Evolutionary conservation across 2,888 invertebrate species (phyloP), one percentile per base, ranked within the genome.

Genomic region (Melolontha melolontha): DNA sequence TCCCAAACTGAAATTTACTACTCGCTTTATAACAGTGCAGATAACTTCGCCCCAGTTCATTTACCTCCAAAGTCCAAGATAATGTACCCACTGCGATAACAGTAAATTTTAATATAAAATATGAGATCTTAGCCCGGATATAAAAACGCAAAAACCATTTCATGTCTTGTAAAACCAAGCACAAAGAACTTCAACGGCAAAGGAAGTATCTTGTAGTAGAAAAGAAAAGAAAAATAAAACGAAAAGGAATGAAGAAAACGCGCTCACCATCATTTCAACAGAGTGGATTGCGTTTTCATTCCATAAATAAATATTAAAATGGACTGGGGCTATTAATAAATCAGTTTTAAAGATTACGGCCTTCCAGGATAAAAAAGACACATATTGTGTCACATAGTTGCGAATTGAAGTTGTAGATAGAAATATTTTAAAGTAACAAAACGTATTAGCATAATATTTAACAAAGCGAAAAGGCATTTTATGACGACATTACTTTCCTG

Each of bases 61-160:
- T 47, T 62, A 47, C 49, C 39, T 47, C 34, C 47, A 62, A 62
- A 62, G 59, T 62, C 59, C 59, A 17, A 62, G 49, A 62, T 62
- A 62, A 62, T 62, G 59, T 47, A 62, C 59, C 59, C 14, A 47
- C 59, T 47, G 59, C 47, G 59, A 62, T 62, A 62, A 62, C 59
- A 62, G 47, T 62, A 62, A 62, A 62, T 62, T 62, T 62, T 62
- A 49, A 62, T 62, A 62, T 62, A 62, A 62, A 62, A 62, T 62
- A 62, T 44, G 59, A 47, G 59, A 59, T 22, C 27, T 34, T 39
- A 29, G 39, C 14, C 17, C 34, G 59, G 59, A 47, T 49, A 62
- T 47, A 62, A 62, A 44, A 57, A 47, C 47, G 16, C 47, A 49
- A 62, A 62, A 62, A 62, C 47, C 49, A 62, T 62, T 62, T 22